Base-by-base conservation (phyloP, 2,797 vertebrate species). In the Chelidonichthys spinosus region DNA sequence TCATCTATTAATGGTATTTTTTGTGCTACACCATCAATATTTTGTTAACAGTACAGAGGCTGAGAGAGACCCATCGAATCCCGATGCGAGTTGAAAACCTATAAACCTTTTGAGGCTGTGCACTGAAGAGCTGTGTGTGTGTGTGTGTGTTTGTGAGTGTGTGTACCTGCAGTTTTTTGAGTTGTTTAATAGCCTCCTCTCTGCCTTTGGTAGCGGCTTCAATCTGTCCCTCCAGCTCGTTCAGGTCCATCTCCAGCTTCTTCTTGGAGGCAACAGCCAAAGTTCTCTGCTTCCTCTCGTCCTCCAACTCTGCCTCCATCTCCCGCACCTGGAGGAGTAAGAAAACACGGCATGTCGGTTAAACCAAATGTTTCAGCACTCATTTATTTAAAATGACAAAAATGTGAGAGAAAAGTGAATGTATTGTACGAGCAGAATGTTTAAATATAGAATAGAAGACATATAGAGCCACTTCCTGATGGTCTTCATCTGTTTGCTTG, bases 221-320 rank as follows among this genome's bases (percentile, higher is more conserved):
- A 0, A 97, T 97, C 85, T 99, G 98, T 39, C 96, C 96, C 86
- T 98, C 98, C 46, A 99, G 89, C 84, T 99, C 98, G 33, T 96
- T 98, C 75, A 99, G 91, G 84, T 99, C 98, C 95, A 98, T 96
- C 92, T 99, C 98, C 95, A 99, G 93, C 77, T 99, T 99, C 95
- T 99, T 99, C 92, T 96, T 99, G n/a, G 96, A 92, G 0, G 97
- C 97, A 7, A 97, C 94, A 2, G 98, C 96, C 63, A 98, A 92
- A 2, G 96, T 97, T 54, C 96, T 94, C 93, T 99, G 98, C 86
- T 99, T 99, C 76, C 97, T 94, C 88, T 99, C 98, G 0, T 99
- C 98, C 85, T 99, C 98, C 75, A 99, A 87, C 89, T 99, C 98
- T 0, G 95, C 96, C 94, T 99, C 98, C 86, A 99, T 96, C 92